These are phyloP conservation scores for Tamandua tetradactyla DNA, from an alignment of 2,797 vertebrate species.

Conservation along the genomic window DNA sequence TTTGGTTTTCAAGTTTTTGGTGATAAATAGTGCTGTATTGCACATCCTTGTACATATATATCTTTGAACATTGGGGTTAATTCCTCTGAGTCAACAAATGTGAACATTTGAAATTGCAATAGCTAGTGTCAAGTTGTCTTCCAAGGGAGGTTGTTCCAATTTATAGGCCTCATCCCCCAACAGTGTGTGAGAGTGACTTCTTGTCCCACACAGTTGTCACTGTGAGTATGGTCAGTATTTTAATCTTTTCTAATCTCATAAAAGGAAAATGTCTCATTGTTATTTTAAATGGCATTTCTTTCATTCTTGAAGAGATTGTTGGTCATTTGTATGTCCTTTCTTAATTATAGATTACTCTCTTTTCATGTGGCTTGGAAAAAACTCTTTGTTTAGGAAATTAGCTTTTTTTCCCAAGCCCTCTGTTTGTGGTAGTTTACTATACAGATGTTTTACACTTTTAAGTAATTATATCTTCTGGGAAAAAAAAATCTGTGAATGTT, in stretches of 20 bases:
- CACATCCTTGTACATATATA: not conserved
- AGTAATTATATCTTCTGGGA: not conserved
- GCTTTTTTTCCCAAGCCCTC: too few relatives aligned
- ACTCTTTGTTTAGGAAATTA: not conserved
- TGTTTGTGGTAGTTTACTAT: not conserved
- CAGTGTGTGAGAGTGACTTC: not conserved
- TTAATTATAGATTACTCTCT: not conserved
- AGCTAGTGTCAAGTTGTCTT: not conserved
- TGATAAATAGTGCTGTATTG: not conserved
- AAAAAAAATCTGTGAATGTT: not conserved
- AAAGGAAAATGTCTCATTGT: not conserved
- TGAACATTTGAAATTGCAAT: slow-evolving; percentile 26
- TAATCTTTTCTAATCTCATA: not conserved
- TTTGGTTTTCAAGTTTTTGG: not conserved
- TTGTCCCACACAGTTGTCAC: not conserved
- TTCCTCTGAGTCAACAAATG: slow-evolving; percentile 21
- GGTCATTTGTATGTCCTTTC: not conserved
- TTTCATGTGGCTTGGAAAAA: slow-evolving; percentile 1
- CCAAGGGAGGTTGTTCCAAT: not conserved
- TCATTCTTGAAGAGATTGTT: not conserved
- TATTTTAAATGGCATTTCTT: not conserved
- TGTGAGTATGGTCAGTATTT: not conserved
- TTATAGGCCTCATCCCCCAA: too few relatives aligned
- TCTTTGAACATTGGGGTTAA: not conserved
- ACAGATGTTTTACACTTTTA: slow-evolving; percentile 56